Evolutionary conservation across 2,797 vertebrate genomes (phyloP), one percentile per base, ranked within the genome.

Genomic region (Onychomys leucogaster): DNA sequence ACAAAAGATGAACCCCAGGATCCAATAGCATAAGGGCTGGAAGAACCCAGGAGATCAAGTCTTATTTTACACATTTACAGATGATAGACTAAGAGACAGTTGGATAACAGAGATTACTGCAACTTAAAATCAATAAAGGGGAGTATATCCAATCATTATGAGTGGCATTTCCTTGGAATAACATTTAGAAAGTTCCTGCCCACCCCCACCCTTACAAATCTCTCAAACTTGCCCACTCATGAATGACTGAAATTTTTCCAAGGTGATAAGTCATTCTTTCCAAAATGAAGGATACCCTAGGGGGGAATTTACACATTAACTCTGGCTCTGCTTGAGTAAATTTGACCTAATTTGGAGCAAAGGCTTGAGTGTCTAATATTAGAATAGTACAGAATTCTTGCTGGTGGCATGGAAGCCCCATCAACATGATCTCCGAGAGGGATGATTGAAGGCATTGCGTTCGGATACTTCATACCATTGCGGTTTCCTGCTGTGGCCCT

Each of bases 341-440:
- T 96, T 78, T 96, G 94, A 93, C 95, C 90, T 96, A 95, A 96
- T 96, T 96, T 97, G 83, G 65, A 97, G 95, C 90, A 95, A 97
- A 95, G 29, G 46, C 97, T 95, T 97, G 96, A 97, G 95, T 69
- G 96, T 82, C 77, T 95, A 37, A 63, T 94, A 95, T 94, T 85
- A 80, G 37, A 92, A 89, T 61, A 87, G 19, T 8, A 87, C 55
- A 89, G 82, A 94, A 89, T 23, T 91, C 92, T 89, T 73, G 94
- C 78, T 16, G 41, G 67, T 61, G 67, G 94, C 57, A 85, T 1
- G 37, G 57, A 91, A 84, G n/a, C 16, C 27, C 65, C 34, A n/a
- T 85, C 92, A 90, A 41, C 29, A 71, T 17, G 59, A 92, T 29
- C 92, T 95, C 71, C 27, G 25, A 91, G 90, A 80, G 21, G 17